Evolutionary conservation across 2,797 vertebrate species (phyloP), one percentile per base, ranked within the genome.

Genomic region (Anomalospiza imberbis): DNA sequence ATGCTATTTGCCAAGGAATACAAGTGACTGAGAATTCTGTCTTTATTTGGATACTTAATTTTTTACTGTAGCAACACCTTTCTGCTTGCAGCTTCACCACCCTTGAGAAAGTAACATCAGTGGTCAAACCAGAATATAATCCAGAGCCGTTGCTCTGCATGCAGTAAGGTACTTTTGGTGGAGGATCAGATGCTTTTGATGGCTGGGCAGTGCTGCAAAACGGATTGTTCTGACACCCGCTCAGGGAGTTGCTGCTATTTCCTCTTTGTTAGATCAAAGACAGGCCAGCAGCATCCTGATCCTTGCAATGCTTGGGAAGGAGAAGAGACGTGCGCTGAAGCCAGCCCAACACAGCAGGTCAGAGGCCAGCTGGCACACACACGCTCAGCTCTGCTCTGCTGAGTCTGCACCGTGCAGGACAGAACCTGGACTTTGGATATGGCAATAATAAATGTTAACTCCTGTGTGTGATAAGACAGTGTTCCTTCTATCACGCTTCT

Each of bases 401-500:
- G 93, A 93, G 76, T 40, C 34, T 93, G 94, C 95, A 58, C 73
- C 1, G 7, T 55, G 91, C 58, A 63, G 93, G 85, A 91, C 5
- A 0, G 72, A 85, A 38, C 81, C 84, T 94, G 96, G 92, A 97
- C 97, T 97, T 97, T 97, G 97, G 76, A 79, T 93, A 17, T 12
- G 22, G 84, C 80, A 81, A 28, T 83, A 87, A 94, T 62, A 85
- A 93, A 92, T 88, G 91, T 88, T 96, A 94, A 94, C 95, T 88
- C 18, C 67, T 31, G 0, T 42, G 25, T 89, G 71, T 66, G 96
- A 97, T 97, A 97, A 97, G 86, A 17, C 38, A 83, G 62, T 42
- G 62, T 31, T 93, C 92, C 76, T 81, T 77, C 91, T 82, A 50
- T 95, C 48, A 0, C 0, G 0, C 55, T 89, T 45, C 79, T 32